Evolutionary conservation across 2,797 vertebrate species (phyloP).

Genomic region (Antrozous pallidus): DNA sequence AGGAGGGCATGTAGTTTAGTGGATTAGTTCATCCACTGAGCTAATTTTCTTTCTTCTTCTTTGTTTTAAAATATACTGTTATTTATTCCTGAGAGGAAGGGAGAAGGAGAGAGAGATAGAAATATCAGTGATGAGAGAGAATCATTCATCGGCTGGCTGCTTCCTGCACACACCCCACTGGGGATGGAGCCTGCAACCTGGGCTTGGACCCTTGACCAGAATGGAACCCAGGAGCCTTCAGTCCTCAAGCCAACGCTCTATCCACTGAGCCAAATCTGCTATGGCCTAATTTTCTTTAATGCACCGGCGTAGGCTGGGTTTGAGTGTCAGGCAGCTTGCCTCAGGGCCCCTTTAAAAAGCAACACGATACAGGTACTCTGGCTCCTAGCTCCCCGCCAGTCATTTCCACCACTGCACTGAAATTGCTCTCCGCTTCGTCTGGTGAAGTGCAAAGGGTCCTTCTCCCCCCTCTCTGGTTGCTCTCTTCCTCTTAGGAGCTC

Average conservation of each 20-base stretch:
- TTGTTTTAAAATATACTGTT: no score
- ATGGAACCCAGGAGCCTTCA: no score
- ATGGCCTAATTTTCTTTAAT: not conserved
- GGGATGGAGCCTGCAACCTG: no score
- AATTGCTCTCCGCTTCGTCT: not conserved
- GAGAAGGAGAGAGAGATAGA: no score
- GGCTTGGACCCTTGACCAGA: no score
- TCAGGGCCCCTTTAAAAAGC: not conserved
- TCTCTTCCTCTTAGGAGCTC: not conserved
- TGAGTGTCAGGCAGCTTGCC: not conserved
- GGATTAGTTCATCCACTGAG: not conserved
- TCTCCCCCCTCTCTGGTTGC: not conserved
- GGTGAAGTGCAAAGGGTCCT: not conserved
- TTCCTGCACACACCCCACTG: no score
- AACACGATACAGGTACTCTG: not conserved
- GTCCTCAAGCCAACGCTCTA: no score
- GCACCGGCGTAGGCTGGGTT: not conserved
- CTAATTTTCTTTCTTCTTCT: not conserved
- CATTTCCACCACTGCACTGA: not conserved
- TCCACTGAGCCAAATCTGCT: no score
- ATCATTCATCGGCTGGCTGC: no score
- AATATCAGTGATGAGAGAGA: no score
- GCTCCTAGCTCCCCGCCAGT: not conserved
- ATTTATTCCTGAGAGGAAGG: no score
- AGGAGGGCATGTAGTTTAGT: not conserved